Percentiles rank a stretch among this genome's conserved stretches.
Conservation (phyloP, 2,888 invertebrate species). For the Pyrrhosoma nymphula region DNA sequence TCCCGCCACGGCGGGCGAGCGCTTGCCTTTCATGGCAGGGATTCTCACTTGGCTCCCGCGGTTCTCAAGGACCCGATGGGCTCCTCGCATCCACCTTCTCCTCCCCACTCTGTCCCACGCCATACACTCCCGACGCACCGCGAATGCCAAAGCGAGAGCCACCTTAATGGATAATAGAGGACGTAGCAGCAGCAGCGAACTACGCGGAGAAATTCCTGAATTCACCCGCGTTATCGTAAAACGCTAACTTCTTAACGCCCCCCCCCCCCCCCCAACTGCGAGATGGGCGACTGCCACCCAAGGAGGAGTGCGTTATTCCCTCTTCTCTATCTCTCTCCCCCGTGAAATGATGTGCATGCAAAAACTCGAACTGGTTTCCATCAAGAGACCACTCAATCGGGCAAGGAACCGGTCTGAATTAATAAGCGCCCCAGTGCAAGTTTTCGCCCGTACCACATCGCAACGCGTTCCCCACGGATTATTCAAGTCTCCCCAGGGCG, state of each 20-base stretch:
- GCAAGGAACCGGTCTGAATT: background rate
- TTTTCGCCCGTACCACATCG: background rate
- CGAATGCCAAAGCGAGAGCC: background rate
- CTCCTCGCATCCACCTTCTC: background rate
- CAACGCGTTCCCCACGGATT: background rate
- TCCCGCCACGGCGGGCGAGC: background rate
- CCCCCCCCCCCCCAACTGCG: too few relatives aligned
- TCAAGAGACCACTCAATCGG: background rate
- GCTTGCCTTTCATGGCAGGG: slow-evolving; percentile 20
- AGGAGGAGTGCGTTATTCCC: background rate
- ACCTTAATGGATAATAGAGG: background rate
- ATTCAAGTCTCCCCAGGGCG: background rate
- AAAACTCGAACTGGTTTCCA: background rate
- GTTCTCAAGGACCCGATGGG: background rate
- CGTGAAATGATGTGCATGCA: background rate
- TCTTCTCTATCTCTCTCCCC: too few relatives aligned
- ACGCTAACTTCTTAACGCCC: too few relatives aligned
- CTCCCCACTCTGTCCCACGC: background rate
- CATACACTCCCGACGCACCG: background rate
- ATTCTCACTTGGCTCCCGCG: slow-evolving; percentile 34
- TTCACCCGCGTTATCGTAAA: background rate
- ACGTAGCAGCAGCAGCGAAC: background rate
- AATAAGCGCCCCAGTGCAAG: background rate
- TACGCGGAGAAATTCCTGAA: background rate
- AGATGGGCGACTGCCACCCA: background rate